Conservation (phyloP, 92 coral and sea anemone genomes). For the Siderastrea siderea region DNA sequence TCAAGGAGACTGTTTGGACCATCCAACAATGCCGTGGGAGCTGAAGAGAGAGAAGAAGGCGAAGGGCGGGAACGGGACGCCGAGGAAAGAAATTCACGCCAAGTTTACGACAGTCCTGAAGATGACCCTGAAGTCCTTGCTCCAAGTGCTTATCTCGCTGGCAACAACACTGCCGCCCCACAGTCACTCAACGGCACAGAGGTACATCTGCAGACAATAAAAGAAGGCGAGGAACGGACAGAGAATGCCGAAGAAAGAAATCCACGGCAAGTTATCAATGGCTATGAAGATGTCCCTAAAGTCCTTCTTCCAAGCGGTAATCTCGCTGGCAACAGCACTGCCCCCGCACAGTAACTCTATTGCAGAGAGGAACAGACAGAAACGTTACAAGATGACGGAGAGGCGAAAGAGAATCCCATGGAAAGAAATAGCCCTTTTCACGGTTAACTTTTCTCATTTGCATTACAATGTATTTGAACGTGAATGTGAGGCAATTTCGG, state of each 20-base stretch:
- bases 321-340: not conserved
- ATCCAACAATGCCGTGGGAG: not conserved
- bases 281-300: no score
- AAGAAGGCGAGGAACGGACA: no score
- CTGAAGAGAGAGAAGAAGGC: not conserved
- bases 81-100: not conserved
- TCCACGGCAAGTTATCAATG: no score
- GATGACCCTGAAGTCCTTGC: not conserved
- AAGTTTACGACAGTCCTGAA: not conserved
- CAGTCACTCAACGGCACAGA: not conserved
- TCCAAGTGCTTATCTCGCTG: not conserved
- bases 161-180: not conserved
- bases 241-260: no score
- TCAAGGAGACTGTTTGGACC: not conserved
- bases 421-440: no score
- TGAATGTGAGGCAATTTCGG: no score
- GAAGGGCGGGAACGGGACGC: not conserved
- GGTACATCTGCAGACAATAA: no score
- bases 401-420: not conserved
- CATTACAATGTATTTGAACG: no score
- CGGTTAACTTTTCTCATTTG: no score
- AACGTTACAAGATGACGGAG: no score
- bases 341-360: not conserved
- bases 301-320: no score
- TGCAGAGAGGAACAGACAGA: not conserved